Conservation (phyloP, 1,140 invertebrate genomes). For the Drosophila sulfurigaster region DNA sequence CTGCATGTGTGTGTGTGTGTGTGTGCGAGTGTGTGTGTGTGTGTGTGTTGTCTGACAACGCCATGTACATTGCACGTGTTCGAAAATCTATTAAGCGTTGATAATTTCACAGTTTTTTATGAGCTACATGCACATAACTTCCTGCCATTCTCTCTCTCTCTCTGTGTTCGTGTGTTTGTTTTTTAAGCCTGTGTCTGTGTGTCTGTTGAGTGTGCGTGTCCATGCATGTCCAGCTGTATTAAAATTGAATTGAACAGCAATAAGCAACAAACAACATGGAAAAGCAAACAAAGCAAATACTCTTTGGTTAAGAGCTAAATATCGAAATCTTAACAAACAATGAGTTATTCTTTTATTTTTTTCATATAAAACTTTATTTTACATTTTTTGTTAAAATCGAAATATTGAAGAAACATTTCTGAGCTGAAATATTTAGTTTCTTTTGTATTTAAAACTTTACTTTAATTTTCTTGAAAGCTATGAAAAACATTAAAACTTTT, state of each 20-base stretch:
- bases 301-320: too few relatives aligned
- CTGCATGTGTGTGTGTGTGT: neutral
- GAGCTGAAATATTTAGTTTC: too few relatives aligned
- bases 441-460: too few relatives aligned
- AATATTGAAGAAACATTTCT: too few relatives aligned
- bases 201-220: conserved; percentile 16
- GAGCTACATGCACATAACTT: conserved; percentile 30
- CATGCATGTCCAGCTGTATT: conserved; percentile 18
- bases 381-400: too few relatives aligned
- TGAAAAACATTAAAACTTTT: neutral
- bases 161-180: neutral
- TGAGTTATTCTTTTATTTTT: too few relatives aligned
- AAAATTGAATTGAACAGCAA: conserved; percentile 27
- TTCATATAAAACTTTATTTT: too few relatives aligned
- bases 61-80: conserved; percentile 69
- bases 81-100: conserved; percentile 78
- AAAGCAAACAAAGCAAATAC: neutral
- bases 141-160: neutral
- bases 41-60: conserved; percentile 19
- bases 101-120: conserved; percentile 68
- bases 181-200: neutral
- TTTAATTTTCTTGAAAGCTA: too few relatives aligned
- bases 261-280: neutral
- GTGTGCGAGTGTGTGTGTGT: conserved; percentile 19
- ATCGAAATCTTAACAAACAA: too few relatives aligned